Base-by-base conservation (phyloP, 2,113 vertebrate species). In the Datnioides undecimradiatus region DNA sequence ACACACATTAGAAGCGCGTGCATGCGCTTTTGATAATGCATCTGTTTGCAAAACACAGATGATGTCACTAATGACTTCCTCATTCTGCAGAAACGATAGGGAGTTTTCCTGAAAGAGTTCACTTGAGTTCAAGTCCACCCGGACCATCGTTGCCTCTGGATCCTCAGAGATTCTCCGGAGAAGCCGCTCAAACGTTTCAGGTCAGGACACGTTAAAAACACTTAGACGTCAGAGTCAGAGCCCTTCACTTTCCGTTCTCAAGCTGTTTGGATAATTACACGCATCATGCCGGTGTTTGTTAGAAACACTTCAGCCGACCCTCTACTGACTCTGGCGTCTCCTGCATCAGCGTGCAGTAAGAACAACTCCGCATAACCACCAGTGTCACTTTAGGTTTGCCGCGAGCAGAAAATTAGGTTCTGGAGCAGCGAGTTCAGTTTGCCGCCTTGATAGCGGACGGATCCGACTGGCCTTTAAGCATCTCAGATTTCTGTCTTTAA, bases 41-140 rank as follows among this genome's bases (percentile, higher is more conserved):
- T 46, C 14, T 16, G 31, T 2, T 49, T 41, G 73, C 49, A 74
- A 82, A 55, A 73, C 52, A n/a, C n/a, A 48, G 33, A 34, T 64
- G 36, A 74, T 21, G 36, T 3, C 8, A 59, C 16, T 38, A 23
- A 19, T 8, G 1, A 41, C 55, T 83, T 87, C 82, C 73, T 80
- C 6, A 31, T 72, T 82, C 62, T 51, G 34, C 0, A 8, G 54
- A n/a, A 34, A 16, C 5, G 62, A n/a, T 38, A 74, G 43, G 33
- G 27, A 52, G 29, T 52, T 51, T 68, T 34, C 33, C 40, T 10
- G 9, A 0, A 33, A 0, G 19, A 25, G 41, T 59, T 19, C 46
- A 5, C 2, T 11, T 29, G 33, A 16, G 55, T 29, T 62, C 23
- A 14, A 38, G n/a, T 27, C 17, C 27, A 9, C 12, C 13, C 0